A percentile compares a stretch with the other conserved stretches of the same genome.
These are phyloP conservation scores for Netelia melanura DNA, from an alignment of 2,888 invertebrate species.

Conservation along the genomic window DNA sequence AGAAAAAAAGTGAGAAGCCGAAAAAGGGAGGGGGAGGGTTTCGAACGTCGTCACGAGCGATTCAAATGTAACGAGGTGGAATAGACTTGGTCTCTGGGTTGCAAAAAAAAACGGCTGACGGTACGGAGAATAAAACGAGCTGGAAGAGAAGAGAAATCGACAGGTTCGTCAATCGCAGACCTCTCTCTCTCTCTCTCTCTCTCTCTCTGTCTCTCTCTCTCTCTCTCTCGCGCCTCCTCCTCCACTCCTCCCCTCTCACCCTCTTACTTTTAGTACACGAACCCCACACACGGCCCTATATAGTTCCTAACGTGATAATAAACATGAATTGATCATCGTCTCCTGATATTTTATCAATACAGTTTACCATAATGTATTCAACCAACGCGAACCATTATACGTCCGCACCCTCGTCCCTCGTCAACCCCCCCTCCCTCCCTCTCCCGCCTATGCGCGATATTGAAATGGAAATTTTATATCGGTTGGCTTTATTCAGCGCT, in stretches of 20 bases:
- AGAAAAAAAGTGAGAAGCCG: constrained; percentile 6
- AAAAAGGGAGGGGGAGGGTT: not conserved
- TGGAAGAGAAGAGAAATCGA: constrained; percentile 55
- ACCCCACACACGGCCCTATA: not conserved
- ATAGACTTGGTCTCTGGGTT: constrained; percentile 42
- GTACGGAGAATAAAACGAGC: constrained; percentile 36
- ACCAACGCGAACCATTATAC: constrained; percentile 7
- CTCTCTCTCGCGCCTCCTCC: too few relatives aligned
- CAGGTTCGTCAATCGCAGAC: constrained; percentile 56
- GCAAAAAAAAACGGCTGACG: constrained; percentile 61
- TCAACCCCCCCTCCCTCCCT: not conserved
- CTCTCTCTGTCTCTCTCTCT: not conserved
- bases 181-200: constrained; percentile 14
- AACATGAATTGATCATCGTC: constrained; percentile 51
- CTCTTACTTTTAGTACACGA: not conserved
- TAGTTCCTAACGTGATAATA: constrained; percentile 28
- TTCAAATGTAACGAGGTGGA: constrained; percentile 67
- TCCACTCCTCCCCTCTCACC: not conserved
- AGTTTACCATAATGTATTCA: constrained; percentile 45
- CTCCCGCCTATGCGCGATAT: constrained; percentile 14
- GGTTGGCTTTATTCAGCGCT: constrained; percentile 16
- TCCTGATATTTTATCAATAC: constrained; percentile 38
- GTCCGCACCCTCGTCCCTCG: not conserved
- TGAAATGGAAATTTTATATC: constrained; percentile 49
- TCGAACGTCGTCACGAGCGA: constrained; percentile 55